Conservation (phyloP, 2,797 vertebrate species). For the Distichodus sexfasciatus region DNA sequence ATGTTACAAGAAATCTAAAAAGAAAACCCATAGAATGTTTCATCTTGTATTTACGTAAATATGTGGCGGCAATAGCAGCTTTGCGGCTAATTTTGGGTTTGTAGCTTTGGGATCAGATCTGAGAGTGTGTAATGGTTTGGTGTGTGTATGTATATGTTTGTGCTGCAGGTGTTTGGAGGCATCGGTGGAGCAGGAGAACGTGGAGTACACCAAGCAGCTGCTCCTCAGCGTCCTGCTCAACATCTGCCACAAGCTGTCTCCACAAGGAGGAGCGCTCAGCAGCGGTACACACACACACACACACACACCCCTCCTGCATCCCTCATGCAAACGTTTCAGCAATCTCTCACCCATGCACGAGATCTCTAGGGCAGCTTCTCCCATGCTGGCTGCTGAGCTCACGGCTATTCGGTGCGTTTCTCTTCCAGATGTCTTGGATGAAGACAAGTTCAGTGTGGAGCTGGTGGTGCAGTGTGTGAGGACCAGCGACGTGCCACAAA, state of each 20-base stretch:
- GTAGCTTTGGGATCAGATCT: too few relatives aligned
- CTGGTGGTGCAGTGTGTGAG: slow-evolving; percentile 92
- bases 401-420: neutral
- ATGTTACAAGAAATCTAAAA: too few relatives aligned
- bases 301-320: too few relatives aligned
- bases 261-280: slow-evolving; percentile 68
- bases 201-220: slow-evolving; percentile 93
- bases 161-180: slow-evolving; percentile 78
- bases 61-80: too few relatives aligned
- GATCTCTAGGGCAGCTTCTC: too few relatives aligned
- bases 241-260: slow-evolving; percentile 82
- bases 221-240: slow-evolving; percentile 88
- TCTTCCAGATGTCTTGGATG: slow-evolving; percentile 80
- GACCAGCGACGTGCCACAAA: slow-evolving; percentile 87
- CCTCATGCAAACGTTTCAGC: too few relatives aligned
- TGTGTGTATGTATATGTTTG: neutral
- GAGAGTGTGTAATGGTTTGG: neutral
- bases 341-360: too few relatives aligned
- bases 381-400: too few relatives aligned
- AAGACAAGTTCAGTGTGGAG: slow-evolving; percentile 94
- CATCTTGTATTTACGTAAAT: too few relatives aligned
- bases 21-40: too few relatives aligned
- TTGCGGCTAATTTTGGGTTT: too few relatives aligned
- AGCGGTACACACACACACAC: slow-evolving; percentile 67
- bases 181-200: slow-evolving; percentile 67